Evolutionary conservation across 2,797 vertebrate species (phyloP).

Genomic region (Dicrostonyx torquatus): DNA sequence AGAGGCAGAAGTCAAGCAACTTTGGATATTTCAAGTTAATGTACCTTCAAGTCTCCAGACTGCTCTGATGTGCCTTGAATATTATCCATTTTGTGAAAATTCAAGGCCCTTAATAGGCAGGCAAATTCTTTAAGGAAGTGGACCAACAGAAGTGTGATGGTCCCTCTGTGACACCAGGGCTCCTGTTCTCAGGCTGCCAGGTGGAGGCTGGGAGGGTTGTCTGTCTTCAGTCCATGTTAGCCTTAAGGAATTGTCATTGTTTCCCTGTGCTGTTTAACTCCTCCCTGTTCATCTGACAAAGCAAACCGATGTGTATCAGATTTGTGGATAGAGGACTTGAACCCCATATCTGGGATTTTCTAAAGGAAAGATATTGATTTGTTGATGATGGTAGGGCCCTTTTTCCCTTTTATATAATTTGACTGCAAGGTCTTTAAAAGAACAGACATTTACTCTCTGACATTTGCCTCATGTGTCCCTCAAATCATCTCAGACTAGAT

Average conservation of each 20-base stretch:
- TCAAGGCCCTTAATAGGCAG: constrained; percentile 16
- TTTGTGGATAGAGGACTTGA: background rate
- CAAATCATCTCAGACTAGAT: background rate
- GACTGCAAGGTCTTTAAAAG: background rate
- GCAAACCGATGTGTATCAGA: background rate
- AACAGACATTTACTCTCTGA: background rate
- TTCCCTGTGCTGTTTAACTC: background rate
- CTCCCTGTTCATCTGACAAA: background rate
- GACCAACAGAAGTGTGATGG: background rate
- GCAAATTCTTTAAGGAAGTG: constrained; percentile 8
- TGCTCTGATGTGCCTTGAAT: constrained; percentile 29
- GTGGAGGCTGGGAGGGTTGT: background rate
- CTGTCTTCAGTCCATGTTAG: background rate
- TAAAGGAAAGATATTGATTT: constrained; percentile 23
- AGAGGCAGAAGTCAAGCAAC: constrained; percentile 34
- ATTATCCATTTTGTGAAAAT: constrained; percentile 45
- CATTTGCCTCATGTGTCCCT: constrained; percentile 1
- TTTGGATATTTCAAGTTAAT: constrained; percentile 65
- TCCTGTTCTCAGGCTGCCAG: background rate
- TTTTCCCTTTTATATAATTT: background rate
- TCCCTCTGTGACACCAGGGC: background rate
- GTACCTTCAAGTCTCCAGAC: constrained; percentile 53
- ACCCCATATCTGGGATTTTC: background rate
- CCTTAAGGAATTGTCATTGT: background rate
- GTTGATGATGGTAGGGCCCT: background rate